Evolutionary conservation across 2,113 vertebrate species (phyloP), one percentile per base, ranked within the genome.

Genomic region (Taurulus bubalis): DNA sequence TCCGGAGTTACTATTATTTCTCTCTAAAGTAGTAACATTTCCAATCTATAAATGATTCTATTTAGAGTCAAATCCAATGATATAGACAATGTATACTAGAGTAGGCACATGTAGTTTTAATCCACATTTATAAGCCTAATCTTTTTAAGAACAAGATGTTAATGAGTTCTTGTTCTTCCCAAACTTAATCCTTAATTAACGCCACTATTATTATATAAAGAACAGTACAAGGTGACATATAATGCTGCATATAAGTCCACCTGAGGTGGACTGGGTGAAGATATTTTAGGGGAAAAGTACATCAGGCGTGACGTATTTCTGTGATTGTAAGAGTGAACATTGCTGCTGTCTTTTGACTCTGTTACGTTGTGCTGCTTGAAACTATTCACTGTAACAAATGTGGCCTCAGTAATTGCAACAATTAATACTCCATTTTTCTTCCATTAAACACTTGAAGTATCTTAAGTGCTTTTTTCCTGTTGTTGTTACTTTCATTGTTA

Each of bases 91-190:
- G n/a, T n/a, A n/a, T n/a, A n/a, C n/a, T n/a, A n/a, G n/a, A n/a
- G n/a, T n/a, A n/a, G n/a, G n/a, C n/a, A n/a, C n/a, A n/a, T n/a
- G 4, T 36, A 34, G 68, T 55, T 71, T 38, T 56, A 71, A 59
- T 62, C 62, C 55, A 32, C 34, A 47, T 62, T 69, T 73, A 45
- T 26, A 58, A 75, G 14, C 4, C 64, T 28, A 69, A 60, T 64
- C 58, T 83, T 40, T 65, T 24, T 22, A 34, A 77, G 90, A 82
- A 81, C 87, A 85, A 51, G 70, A 86, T 80, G 80, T 90, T 90
- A 90, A 91, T 85, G 82, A 90, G 80, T 85, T 90, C 71, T 26
- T 81, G 73, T 83, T 76, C 83, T 63, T 22, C 6, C 36, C 14
- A 72, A 84, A 87, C 49, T 22, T 87, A 91, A 89, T 87, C 83